Base-by-base conservation (phyloP, 2,888 invertebrate genomes). In the Rotaria socialis region DNA sequence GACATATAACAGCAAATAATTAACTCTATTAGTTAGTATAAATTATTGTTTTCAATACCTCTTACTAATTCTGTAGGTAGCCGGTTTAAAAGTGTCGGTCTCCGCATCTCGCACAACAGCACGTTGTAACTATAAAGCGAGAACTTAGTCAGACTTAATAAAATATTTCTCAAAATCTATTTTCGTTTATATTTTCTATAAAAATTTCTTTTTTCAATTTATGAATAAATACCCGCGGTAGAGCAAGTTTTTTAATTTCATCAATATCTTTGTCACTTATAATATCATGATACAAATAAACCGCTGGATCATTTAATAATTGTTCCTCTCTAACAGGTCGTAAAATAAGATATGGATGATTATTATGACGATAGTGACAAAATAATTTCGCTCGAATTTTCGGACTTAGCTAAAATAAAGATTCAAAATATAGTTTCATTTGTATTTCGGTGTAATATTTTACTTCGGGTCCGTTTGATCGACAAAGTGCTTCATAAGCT, bases 271-370 rank as follows among this genome's bases (percentile, higher is more conserved):
- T 91, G 89, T 98, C 96, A 88, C 93, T 94, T 90, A 99, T 93
- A n/a, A 96, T 94, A 88, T 96, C 94, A 90, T 96, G 94, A 91
- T 94, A 97, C 85, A 97, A 92, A 56, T 94, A 94, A 88, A 98
- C 94, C 89, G 94, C 94, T 0, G 97, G 97, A 56, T 94, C 93
- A 52, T 94, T 91, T 89, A 93, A 93, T 85, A 94, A 94, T 89
- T 94, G 22, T 85, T 87, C 87, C 80, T 86, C 86, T 84, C 84
- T 84, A n/a, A 87, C 74, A 5, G 87, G 87, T 47, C 41, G 84
- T 58, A 87, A 84, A 35, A 86, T 67, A 14, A 87, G 35, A 52
- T 56, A 58, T n/a, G 87, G 87, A 67, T 87, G 52, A 75, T 86
- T 52, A 19, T 47, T 52, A 75, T 75, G 75, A 75, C 84, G 84